Conservation (phyloP, 2,888 invertebrate species). For the Ornithoptera alexandrae region DNA sequence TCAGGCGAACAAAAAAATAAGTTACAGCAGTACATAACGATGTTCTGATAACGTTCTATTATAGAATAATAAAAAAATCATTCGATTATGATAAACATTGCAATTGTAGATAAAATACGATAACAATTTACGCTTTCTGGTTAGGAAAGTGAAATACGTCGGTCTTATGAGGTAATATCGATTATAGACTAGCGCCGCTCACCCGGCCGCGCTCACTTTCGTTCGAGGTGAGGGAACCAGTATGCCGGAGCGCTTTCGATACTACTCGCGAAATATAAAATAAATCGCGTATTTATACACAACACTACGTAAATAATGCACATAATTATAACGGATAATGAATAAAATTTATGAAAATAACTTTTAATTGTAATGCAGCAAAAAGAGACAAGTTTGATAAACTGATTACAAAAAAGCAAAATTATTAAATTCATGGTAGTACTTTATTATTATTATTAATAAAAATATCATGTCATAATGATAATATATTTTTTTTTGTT, state of each 20-base stretch:
- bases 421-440: too few species aligned
- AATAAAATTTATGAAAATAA: background rate
- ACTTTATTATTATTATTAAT: too few species aligned
- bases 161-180: slow-evolving; percentile 66
- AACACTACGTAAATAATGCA: background rate
- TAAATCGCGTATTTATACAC: too few species aligned
- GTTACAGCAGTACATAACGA: background rate
- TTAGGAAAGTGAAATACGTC: slow-evolving; percentile 71
- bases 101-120: slow-evolving; percentile 38
- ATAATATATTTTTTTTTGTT: too few species aligned
- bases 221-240: slow-evolving; percentile 45
- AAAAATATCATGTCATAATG: too few species aligned
- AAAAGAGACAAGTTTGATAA: background rate
- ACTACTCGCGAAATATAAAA: background rate
- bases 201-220: slow-evolving; percentile 68
- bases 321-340: background rate
- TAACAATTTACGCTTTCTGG: slow-evolving; percentile 69
- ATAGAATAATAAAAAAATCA: background rate
- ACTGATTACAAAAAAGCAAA: too few species aligned
- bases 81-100: background rate
- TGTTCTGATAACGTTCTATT: background rate
- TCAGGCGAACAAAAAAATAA: background rate
- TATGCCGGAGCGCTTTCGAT: slow-evolving; percentile 21
- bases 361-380: background rate
- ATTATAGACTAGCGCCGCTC: slow-evolving; percentile 52